Evolutionary conservation across 2,113 vertebrate species (phyloP).

Genomic region (Peromyscus polionotus): DNA sequence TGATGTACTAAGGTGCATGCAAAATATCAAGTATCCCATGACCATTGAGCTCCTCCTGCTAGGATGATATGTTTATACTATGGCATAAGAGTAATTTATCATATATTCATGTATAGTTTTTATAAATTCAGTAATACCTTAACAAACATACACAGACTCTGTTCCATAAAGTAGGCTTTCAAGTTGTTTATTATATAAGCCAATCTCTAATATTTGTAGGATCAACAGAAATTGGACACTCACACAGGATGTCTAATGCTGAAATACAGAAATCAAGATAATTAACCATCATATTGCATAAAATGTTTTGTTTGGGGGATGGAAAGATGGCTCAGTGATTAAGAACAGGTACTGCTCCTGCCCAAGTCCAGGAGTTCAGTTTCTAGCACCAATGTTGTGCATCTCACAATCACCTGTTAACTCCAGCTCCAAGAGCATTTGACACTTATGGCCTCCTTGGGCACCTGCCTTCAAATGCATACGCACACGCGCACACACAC

Average conservation of each 20-base stretch:
- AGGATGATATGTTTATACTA: constrained; percentile 24
- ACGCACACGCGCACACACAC: not conserved
- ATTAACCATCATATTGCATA: not conserved
- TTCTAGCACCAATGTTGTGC: not conserved
- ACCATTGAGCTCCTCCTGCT: not conserved
- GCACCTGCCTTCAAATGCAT: not conserved
- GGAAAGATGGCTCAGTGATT: too few relatives aligned
- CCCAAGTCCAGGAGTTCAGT: not conserved
- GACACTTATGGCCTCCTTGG: not conserved
- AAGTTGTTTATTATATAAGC: not conserved
- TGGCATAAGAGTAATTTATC: not conserved
- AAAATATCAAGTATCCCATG: not conserved
- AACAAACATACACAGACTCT: not conserved
- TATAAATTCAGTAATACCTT: not conserved
- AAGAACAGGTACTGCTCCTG: not conserved
- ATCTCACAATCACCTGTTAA: not conserved
- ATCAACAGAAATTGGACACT: not conserved
- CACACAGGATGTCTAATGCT: not conserved
- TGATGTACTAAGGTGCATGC: not conserved
- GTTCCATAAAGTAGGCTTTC: constrained; percentile 1
- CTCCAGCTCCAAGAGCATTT: not conserved
- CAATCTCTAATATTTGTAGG: not conserved
- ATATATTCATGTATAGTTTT: not conserved
- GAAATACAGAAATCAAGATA: constrained; percentile 50
- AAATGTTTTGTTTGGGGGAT: not conserved